Conservation (phyloP, 2,113 vertebrate species). For the Arizona elegans region DNA sequence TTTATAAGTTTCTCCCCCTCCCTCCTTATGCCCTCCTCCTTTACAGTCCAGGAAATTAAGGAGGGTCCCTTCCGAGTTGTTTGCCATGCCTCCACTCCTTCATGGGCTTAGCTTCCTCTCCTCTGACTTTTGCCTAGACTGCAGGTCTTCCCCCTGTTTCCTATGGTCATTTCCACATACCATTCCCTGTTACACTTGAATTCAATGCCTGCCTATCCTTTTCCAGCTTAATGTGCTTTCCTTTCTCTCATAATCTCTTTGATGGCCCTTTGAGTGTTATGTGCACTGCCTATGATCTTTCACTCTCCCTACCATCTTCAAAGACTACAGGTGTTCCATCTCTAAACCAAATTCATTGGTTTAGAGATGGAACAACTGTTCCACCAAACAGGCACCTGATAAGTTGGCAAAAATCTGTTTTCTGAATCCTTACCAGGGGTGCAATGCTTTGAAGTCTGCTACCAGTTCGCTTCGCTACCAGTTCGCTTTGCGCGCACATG, state of each 20-base stretch:
- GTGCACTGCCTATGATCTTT: background rate
- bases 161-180: background rate
- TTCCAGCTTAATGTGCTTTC: background rate
- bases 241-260: background rate
- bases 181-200: background rate
- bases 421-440: background rate
- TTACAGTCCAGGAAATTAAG: background rate
- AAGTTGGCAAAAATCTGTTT: background rate
- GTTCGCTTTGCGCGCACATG: too few species aligned
- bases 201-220: background rate
- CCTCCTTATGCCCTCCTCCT: background rate
- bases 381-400: background rate
- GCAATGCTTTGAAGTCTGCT: too few species aligned
- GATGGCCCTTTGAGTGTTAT: background rate
- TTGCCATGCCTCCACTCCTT: background rate
- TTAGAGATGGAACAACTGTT: too few species aligned
- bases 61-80: too few species aligned
- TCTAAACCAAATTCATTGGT: background rate
- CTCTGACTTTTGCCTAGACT: background rate
- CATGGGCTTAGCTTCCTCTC: background rate
- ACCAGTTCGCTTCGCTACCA: too few species aligned
- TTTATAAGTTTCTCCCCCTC: background rate
- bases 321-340: background rate
- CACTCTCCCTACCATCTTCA: background rate
- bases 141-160: background rate